Base-by-base conservation (phyloP, 2,888 invertebrate species). In the Chymomyza fuscimana region DNA sequence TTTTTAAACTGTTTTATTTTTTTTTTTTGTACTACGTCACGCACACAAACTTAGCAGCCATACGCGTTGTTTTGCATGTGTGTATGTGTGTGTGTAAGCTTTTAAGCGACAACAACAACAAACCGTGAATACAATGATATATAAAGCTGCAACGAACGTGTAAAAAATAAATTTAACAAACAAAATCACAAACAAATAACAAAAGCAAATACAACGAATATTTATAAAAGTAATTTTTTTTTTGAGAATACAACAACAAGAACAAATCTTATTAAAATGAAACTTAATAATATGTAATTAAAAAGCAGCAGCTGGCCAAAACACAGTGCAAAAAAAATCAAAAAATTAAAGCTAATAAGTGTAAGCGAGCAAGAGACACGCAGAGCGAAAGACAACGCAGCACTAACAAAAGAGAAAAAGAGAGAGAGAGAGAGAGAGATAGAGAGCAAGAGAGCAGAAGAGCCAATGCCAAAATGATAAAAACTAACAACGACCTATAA, bases 161-260 rank as follows among this genome's bases (percentile, higher is more conserved):
- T 15, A 46, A 46, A 46, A 12, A 46, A 2, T 46, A 46, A 52
- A 61, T 32, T 5, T 32, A 32, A 32, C 1, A 32, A 9, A 9
- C 32, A 32, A 9, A 32, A 32, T 5, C 19, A 25, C 36, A 59
- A 63, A 19, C 22, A 32, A 63, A 60, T 52, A 46, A 59, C 52
- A 69, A 32, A n/a, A 51, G 65, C 65, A 63, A 72, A 78, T 74
- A 78, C 78, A 81, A 81, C 81, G 78, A 80, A 81, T 70, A 72
- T 78, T 78, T 66, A 78, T 78, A 80, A 58, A 51, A 65, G 46
- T 56, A 25, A 62, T 69, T 79, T 65, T 58, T 58, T 79, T 65
- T 58, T 32, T 61, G 62, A 7, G 9, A 32, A 32, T 1, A 32
- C 25, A 32, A 7, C 5, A 9, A 32, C 64, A 56, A 54, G 40